Conservation (phyloP, 2,113 vertebrate genomes). For the Catharus minimus region DNA sequence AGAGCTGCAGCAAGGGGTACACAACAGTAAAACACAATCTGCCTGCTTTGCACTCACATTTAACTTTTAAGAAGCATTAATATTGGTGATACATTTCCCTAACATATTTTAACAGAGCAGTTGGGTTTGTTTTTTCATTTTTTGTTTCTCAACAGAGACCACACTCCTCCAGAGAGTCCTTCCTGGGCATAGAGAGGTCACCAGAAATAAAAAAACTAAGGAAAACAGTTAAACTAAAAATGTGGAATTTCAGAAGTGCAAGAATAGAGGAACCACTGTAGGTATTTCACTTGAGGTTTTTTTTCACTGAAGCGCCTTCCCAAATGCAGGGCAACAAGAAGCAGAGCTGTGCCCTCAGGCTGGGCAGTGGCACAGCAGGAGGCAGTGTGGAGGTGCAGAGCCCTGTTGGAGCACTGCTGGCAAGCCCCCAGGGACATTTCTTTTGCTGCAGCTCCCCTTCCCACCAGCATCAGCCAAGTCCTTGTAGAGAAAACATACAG, state of each 20-base stretch:
- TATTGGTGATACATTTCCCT: not conserved
- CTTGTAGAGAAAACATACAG: not conserved
- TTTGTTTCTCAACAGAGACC: not conserved
- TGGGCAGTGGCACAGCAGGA: accelerated
- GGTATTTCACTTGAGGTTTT: not conserved
- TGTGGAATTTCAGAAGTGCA: not conserved
- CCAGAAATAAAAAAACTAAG: not conserved
- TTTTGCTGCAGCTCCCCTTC: not conserved
- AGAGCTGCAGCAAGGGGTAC: not conserved
- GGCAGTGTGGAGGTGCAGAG: not conserved
- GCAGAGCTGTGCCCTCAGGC: not conserved
- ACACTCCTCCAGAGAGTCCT: not conserved
- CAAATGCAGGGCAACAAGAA: not conserved
- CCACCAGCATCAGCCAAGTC: not conserved
- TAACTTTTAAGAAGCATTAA: not conserved
- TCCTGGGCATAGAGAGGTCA: accelerated
- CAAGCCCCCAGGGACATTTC: accelerated
- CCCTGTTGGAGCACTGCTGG: not conserved
- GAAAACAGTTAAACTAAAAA: not conserved
- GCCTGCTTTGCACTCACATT: not conserved
- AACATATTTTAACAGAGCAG: not conserved
- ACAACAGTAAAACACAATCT: not conserved
- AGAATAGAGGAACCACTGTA: not conserved
- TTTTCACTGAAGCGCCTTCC: not conserved
- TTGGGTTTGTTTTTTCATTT: not conserved